These are phyloP conservation scores for Tragelaphus scriptus DNA, from an alignment of 2,113 vertebrate genomes.

Conservation along the genomic window DNA sequence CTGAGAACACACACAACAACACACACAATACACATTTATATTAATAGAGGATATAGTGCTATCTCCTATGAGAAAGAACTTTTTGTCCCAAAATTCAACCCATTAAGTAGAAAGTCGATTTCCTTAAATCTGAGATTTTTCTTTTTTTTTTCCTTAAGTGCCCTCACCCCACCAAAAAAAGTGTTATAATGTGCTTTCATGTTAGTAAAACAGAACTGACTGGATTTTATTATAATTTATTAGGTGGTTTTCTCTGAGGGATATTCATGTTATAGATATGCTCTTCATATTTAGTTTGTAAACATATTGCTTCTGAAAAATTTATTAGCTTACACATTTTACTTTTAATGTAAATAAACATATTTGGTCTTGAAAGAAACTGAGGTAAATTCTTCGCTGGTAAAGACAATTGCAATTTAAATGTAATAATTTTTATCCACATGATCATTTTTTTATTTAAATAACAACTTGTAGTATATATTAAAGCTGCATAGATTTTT, in stretches of 20 bases:
- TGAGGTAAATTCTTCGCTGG: not conserved
- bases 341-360: constrained; percentile 6
- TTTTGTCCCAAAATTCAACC: not conserved
- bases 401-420: not conserved
- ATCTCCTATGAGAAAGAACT: not conserved
- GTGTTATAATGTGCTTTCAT: not conserved
- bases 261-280: not conserved
- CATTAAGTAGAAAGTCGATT: not conserved
- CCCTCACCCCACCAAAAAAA: not conserved
- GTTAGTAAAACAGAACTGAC: not conserved
- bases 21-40: not conserved
- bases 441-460: not conserved
- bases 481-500: constrained; percentile 32
- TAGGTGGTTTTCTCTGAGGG: not conserved
- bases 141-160: not conserved
- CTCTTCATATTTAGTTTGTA: not conserved
- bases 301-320: constrained; percentile 19
- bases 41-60: not conserved
- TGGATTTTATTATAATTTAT: not conserved
- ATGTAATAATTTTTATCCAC: not conserved
- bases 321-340: constrained; percentile 13
- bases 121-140: not conserved
- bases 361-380: not conserved
- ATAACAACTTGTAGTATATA: not conserved
- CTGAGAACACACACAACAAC: not conserved